Evolutionary conservation across 2,797 vertebrate species (phyloP).

Genomic region (Halcyon leucocephala): DNA sequence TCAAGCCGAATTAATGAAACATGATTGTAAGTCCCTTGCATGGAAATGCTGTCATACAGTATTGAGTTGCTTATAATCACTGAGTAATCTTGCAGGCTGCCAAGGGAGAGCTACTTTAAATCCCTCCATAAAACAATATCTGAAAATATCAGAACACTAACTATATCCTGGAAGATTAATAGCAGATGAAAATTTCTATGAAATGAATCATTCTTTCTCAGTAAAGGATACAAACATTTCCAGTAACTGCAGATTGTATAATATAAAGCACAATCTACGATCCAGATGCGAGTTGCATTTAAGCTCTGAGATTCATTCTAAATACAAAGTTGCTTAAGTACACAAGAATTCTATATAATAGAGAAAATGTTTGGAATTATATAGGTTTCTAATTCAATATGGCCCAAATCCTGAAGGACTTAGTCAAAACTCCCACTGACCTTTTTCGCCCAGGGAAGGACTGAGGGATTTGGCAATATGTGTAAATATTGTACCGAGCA

Average conservation of each 20-base stretch:
- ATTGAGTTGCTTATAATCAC: constrained; percentile 96
- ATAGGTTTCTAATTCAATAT: constrained; percentile 60
- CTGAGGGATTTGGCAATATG: background rate
- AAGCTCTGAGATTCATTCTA: constrained; percentile 44
- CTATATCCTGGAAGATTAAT: constrained; percentile 88
- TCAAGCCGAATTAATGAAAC: constrained; percentile 99
- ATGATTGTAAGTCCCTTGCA: constrained; percentile 95
- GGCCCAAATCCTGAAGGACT: constrained; percentile 56
- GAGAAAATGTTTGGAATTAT: constrained; percentile 46
- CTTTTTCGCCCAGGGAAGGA: constrained; percentile 30
- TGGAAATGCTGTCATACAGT: constrained; percentile 93
- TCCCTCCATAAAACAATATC: constrained; percentile 90
- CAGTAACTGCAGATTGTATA: constrained; percentile 78
- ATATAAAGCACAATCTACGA: constrained; percentile 50
- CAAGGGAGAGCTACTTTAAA: constrained; percentile 90
- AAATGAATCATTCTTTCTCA: constrained; percentile 85
- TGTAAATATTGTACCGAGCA: background rate
- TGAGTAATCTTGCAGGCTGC: constrained; percentile 92
- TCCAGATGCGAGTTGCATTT: constrained; percentile 67
- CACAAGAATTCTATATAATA: constrained; percentile 38
- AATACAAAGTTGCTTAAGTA: constrained; percentile 59
- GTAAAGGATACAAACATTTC: constrained; percentile 80
- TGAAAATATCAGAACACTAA: constrained; percentile 91
- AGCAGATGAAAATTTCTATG: constrained; percentile 84
- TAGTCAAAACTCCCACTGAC: constrained; percentile 45